These are phyloP conservation scores for Eudorcas thomsonii DNA, from an alignment of 2,113 vertebrate genomes.

Conservation along the genomic window DNA sequence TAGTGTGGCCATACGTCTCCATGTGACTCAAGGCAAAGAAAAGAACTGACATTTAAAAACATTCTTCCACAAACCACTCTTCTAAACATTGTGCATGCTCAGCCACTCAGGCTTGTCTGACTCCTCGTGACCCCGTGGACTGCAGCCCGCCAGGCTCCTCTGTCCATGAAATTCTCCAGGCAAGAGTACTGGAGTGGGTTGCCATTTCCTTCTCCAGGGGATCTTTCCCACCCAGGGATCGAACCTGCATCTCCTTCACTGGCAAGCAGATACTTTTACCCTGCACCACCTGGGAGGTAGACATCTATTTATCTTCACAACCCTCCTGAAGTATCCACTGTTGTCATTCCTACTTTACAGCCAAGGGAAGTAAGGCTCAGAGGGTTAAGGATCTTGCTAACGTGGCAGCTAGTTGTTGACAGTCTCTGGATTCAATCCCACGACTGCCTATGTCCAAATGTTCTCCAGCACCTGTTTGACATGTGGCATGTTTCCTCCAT, in stretches of 20 bases:
- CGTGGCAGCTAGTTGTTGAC: background rate
- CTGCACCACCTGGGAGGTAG: background rate
- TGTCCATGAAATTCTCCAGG: background rate
- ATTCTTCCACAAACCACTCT: background rate
- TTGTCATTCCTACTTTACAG: background rate
- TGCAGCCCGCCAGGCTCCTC: background rate
- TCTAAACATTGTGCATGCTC: background rate
- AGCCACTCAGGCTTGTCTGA: background rate
- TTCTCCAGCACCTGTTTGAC: background rate
- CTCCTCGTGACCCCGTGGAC: background rate
- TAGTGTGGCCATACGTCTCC: background rate
- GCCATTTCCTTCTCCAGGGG: background rate
- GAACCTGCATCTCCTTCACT: background rate
- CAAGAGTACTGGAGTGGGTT: background rate
- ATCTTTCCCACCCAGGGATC: background rate
- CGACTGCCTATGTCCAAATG: too few relatives aligned
- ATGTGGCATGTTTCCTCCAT: rapidly evolving
- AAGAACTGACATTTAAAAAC: background rate
- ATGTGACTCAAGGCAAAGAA: background rate
- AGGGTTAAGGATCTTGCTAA: background rate
- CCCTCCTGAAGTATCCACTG: background rate
- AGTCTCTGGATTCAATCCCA: background rate
- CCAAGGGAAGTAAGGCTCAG: background rate
- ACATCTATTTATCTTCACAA: background rate
- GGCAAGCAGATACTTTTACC: background rate